Evolutionary conservation across 2,113 vertebrate genomes (phyloP), one percentile per base, ranked within the genome.

Genomic region (Anarrhichthys ocellatus): DNA sequence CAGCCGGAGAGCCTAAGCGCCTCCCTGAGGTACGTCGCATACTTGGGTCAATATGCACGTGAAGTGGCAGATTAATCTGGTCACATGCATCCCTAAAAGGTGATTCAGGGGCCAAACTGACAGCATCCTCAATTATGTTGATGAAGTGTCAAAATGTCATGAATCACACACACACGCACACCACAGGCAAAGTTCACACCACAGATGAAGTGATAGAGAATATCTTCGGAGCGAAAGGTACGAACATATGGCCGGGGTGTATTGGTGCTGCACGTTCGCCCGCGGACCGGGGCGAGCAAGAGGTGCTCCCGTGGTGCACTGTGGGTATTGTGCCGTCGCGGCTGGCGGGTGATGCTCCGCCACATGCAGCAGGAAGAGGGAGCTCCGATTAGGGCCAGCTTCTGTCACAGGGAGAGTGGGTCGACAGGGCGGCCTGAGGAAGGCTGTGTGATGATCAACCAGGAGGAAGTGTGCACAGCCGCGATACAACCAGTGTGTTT

Each of bases 401-500:
- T 52, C 36, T 73, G 72, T 82, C 72, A 54, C 56, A 69, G 54
- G 56, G 63, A 66, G 72, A 54, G 76, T 61, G 59, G 72, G 59
- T 56, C 5, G 50, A 78, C 76, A 61, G 76, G 40, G 64, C 77
- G 36, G 36, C 82, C 75, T 54, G 61, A 32, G 81, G 84, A 69
- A 14, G n/a, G 52, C 66, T 71, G 76, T 78, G 63, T 84, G 82
- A 88, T 82, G 84, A 83, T 88, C 75, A 85, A 66, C 87, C 91
- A 87, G 80, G 75, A 72, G 66, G 73, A 84, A 72, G 59, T 18
- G 75, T 81, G 87, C 67, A 73, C 18, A 36, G 64, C 27, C 70
- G 76, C 20, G 46, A 77, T 81, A 77, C 44, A 76, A 82, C 50
- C 15, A 59, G 70, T 42, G 58, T 69, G 27, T 63, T 62, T 80